Conservation (phyloP, 2,797 vertebrate genomes). For the Neosilurus mollespiculum region DNA sequence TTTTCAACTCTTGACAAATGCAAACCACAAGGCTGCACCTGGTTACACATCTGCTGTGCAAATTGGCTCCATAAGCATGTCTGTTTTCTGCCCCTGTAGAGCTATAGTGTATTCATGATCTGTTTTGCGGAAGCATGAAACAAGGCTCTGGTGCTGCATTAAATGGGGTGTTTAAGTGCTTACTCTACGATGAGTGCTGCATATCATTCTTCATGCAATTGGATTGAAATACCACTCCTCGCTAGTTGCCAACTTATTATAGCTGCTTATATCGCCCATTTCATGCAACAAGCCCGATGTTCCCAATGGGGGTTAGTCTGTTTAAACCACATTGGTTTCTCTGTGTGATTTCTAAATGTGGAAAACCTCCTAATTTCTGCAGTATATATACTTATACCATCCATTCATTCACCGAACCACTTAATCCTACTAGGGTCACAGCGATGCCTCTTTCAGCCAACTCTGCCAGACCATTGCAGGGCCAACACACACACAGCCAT, state of each 20-base stretch:
- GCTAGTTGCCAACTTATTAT: neutral
- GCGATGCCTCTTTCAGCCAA: too few relatives aligned
- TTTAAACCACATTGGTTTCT: neutral
- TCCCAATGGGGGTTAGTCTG: neutral
- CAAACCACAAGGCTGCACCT: neutral
- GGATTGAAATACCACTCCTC: neutral
- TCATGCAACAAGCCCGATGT: neutral
- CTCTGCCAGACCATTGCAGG: too few relatives aligned
- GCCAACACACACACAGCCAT: too few relatives aligned
- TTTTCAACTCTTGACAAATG: neutral
- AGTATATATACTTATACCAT: neutral
- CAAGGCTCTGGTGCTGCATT: neutral
- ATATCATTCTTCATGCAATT: slow-evolving; percentile 3
- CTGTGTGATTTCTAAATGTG: neutral
- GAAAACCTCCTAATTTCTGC: neutral
- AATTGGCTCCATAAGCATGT: neutral
- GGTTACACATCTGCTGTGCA: slow-evolving; percentile 3
- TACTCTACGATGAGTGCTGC: neutral
- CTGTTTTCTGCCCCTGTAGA: neutral
- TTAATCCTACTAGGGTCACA: too few relatives aligned
- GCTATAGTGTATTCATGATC: too few relatives aligned
- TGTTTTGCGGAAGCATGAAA: neutral
- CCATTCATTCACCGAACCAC: too few relatives aligned
- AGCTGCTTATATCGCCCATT: neutral
- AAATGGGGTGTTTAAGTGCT: neutral